Evolutionary conservation across 2,797 vertebrate genomes (phyloP), one percentile per base, ranked within the genome.

Genomic region (Lemur catta): DNA sequence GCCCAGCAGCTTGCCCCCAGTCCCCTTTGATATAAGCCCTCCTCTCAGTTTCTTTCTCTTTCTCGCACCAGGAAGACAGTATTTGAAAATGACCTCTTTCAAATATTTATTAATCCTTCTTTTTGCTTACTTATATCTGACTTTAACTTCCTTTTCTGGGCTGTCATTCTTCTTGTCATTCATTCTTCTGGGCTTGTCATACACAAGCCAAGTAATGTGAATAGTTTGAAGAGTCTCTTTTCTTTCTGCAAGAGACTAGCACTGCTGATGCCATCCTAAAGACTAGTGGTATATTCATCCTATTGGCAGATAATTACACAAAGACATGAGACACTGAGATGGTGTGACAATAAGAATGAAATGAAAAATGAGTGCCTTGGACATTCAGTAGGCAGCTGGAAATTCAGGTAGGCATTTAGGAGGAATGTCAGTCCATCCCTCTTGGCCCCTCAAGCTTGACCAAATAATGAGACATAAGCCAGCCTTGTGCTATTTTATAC

Each of bases 221-320:
- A 71, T 13, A 63, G 20, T 22, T 13, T 43, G 6, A 52, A 8
- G 35, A 72, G 22, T 38, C 46, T 79, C 48, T 41, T 95, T 87
- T 74, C 38, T 38, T 76, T 93, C 67, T 55, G 1, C 22, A 94
- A 93, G 71, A 93, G 28, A 46, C 33, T 69, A 84, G 59, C 38
- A 74, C 50, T 87, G 59, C 76, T 79, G 61, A 88, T n/a, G 59
- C 9, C 24, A 15, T 72, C 41, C 67, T 57, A 50, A 72, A 89
- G 90, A 69, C 67, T 12, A 69, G 72, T 52, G 52, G 65, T 80
- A 41, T 41, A 55, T n/a, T 72, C 55, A 71, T 63, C 20, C 57
- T 63, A 88, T 28, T 10, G 57, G 63, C 61, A 94, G 90, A 93
- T 80, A 87, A 92, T 94, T 80, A 85, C 52, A 52, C 59, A 86